Base-by-base conservation (phyloP, 2,113 vertebrate species). In the Haplochromis burtoni region DNA sequence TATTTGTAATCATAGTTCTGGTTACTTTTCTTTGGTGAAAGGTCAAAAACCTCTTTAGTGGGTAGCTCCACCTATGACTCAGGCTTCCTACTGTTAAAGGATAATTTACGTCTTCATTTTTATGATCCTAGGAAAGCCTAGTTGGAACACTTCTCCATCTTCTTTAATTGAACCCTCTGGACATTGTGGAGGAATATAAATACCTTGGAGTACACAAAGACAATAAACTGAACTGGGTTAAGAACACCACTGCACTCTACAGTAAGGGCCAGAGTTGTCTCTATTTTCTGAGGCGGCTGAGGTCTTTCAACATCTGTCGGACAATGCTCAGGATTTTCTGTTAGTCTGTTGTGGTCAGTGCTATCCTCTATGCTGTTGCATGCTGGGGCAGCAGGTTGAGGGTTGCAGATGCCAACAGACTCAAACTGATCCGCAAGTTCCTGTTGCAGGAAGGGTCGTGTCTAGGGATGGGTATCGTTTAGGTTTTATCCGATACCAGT, bases 331-430 rank as follows among this genome's bases (percentile, higher is more conserved):
- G 29, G 29, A 63, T 63, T 33, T 63, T 63, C 59, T 33, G 9
- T 61, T 10, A 61, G 57, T 24, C 24, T 24, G 24, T 24, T 24
- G 24, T 24, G 24, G 24, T 24, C 24, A 24, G 24, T 24, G 24
- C 24, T 24, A 24, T 24, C 24, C 24, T 24, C 57, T 61, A 33
- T 61, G 29, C 29, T 61, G 5, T 33, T 61, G 29, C 57, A 61
- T 33, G 29, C 57, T 61, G 29, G 0, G 0, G 29, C 59, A 63
- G 59, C 1, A 63, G 29, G 59, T 63, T 63, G 59, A 63, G 59
- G 59, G 29, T 10, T 19, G 16, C 59, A 19, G 59, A 63, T 63
- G 16, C 59, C 59, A 63, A 19, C 16, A 33, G 59, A 63, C 59
- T 33, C 57, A 61, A 61, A 33, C 57, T 33, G 0, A 61, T 33